Evolutionary conservation across 2,888 invertebrate species (phyloP), one percentile per base, ranked within the genome.

Genomic region (Leptinotarsa haldemani): DNA sequence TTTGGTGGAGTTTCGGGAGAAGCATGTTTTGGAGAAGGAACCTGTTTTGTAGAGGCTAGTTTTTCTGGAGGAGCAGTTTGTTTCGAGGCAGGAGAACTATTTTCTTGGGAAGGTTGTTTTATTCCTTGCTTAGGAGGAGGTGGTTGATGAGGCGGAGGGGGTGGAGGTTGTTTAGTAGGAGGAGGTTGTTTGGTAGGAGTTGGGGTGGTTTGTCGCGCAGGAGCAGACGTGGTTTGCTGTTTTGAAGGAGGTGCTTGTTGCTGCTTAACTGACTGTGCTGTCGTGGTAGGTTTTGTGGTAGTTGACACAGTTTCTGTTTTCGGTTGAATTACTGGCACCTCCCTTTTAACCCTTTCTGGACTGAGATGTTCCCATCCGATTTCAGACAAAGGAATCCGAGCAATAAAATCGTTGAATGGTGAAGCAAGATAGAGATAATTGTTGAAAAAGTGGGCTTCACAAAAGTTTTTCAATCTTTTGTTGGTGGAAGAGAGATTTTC

Each of bases 401-500:
- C 93, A 64, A 95, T 85, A 80, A 89, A 94, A 71, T 91, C 88
- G 82, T 92, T 91, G 78, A 90, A 91, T 0, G 95, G 94, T 18
- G 91, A 91, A 22, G 94, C 95, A 48, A 93, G 86, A 82, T 92
- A 92, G 16, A 95, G 86, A 80, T 90, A 89, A 79, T 91, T 91
- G 68, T 91, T 90, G 82, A 90, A 90, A 65, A 94, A 90, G 75
- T 92, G 89, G 3, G 92, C 92, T 81, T 95, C 94, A 80, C 93
- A 92, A 22, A 94, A 88, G 13, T 85, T 84, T 0, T 78, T 70
- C 1, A 93, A 81, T 25, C 90, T 89, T 52, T 88, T 88, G 82
- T 94, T 92, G 0, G 89, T 90, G 61, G 91, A 90, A 82, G 92
- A 93, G 77, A 93, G 89, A 5, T 91, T 90, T 40, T 93, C 93